Conservation (phyloP, 2,113 vertebrate species). For the Hippolais icterina region DNA sequence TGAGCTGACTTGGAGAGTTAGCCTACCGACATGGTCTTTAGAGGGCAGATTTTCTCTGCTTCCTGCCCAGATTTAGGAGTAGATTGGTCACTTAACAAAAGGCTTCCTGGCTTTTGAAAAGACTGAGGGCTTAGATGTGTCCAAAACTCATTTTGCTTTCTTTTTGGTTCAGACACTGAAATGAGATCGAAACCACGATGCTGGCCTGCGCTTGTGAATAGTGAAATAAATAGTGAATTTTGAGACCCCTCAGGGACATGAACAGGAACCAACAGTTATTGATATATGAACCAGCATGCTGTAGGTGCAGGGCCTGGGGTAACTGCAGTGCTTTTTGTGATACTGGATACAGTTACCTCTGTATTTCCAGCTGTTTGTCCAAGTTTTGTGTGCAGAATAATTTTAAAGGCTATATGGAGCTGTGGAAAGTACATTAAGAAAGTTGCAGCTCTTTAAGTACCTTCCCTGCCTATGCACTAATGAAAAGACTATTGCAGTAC, state of each 20-base stretch:
- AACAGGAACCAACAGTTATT: not conserved
- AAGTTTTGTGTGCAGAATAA: not conserved
- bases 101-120: not conserved
- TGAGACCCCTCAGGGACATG: not conserved
- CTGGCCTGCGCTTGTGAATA: not conserved
- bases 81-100: not conserved
- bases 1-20: not conserved
- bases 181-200: not conserved
- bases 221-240: not conserved
- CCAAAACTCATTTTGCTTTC: not conserved
- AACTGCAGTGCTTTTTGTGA: not conserved
- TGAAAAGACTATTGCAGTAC: not conserved
- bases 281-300: not conserved
- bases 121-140: not conserved
- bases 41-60: not conserved
- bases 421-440: constrained; percentile 21
- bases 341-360: not conserved
- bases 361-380: not conserved
- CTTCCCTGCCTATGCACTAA: not conserved
- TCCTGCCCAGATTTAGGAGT: not conserved
- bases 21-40: not conserved
- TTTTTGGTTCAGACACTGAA: not conserved
- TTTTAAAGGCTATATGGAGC: not conserved
- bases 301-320: not conserved
- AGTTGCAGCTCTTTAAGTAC: not conserved